Evolutionary conservation across 2,888 invertebrate genomes (phyloP).

Genomic region (Oxyscelio sp.): DNA sequence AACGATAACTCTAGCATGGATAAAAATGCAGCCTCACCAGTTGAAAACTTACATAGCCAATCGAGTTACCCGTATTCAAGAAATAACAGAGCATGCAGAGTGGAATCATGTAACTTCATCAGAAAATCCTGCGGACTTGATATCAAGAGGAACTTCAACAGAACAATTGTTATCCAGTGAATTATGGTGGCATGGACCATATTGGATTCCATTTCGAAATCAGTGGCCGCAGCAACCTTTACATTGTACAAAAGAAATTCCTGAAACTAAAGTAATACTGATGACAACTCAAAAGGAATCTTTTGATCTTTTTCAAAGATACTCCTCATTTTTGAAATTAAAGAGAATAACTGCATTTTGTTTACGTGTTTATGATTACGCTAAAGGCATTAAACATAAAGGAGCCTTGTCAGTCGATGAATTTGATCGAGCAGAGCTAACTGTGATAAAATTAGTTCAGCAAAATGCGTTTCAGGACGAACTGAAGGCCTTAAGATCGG

Average conservation of each 20-base stretch:
- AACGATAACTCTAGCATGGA: constrained; percentile 55
- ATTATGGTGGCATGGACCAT: constrained; percentile 75
- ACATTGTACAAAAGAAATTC: not conserved
- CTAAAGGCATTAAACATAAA: no score
- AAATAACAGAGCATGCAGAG: not conserved
- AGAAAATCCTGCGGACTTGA: constrained; percentile 76
- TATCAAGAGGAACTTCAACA: constrained; percentile 71
- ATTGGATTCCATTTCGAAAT: constrained; percentile 45
- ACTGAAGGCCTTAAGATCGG: no score
- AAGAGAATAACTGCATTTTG: constrained; percentile 6
- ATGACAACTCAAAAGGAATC: not conserved
- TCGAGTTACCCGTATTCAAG: not conserved
- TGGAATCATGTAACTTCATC: constrained; percentile 74
- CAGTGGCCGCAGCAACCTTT: not conserved
- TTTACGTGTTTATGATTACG: constrained; percentile 3
- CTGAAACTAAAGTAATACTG: not conserved
- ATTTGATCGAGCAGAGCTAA: no score
- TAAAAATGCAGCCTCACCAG: constrained; percentile 2
- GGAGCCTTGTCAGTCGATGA: no score
- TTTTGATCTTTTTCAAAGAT: not conserved
- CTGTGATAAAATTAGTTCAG: no score
- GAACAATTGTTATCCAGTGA: constrained; percentile 48
- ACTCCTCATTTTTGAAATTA: not conserved
- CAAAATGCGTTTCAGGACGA: no score
- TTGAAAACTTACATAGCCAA: not conserved